Evolutionary conservation across 1,140 invertebrate species (phyloP).

Genomic region (Heliconius melpomene): DNA sequence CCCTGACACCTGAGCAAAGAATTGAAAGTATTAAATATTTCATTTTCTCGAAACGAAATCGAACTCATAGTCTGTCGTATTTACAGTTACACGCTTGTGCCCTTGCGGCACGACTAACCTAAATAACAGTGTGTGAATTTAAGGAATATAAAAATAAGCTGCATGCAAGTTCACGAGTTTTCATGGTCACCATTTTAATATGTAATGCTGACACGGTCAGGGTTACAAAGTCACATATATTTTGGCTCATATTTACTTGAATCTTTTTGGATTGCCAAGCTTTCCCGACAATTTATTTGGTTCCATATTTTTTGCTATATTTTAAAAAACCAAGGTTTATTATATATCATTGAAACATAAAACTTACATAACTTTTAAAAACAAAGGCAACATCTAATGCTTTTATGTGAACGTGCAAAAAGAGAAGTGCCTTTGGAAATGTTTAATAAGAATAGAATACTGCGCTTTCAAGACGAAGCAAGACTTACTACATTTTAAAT

Average conservation of each 20-base stretch:
- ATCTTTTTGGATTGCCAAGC: background rate
- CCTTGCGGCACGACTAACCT: too few species aligned
- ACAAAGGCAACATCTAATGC: background rate
- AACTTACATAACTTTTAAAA: background rate
- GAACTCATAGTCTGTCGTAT: too few species aligned
- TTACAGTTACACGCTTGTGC: too few species aligned
- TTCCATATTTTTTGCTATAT: background rate
- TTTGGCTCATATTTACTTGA: background rate
- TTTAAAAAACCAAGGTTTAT: background rate
- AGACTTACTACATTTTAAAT: too few species aligned
- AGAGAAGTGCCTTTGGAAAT: background rate
- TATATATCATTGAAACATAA: too few species aligned
- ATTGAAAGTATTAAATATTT: too few species aligned
- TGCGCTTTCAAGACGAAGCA: background rate
- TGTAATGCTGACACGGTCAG: slow-evolving; percentile 3
- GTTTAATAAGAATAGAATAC: background rate
- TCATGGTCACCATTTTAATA: background rate
- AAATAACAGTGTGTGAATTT: background rate
- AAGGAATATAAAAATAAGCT: background rate
- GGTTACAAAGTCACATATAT: background rate
- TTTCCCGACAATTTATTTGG: background rate
- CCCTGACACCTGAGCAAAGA: too few species aligned
- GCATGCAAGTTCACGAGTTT: background rate
- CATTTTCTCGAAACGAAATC: too few species aligned
- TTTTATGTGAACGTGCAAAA: background rate